Evolutionary conservation across 2,113 vertebrate species (phyloP), one percentile per base, ranked within the genome.

Genomic region (Oryzias melastigma): DNA sequence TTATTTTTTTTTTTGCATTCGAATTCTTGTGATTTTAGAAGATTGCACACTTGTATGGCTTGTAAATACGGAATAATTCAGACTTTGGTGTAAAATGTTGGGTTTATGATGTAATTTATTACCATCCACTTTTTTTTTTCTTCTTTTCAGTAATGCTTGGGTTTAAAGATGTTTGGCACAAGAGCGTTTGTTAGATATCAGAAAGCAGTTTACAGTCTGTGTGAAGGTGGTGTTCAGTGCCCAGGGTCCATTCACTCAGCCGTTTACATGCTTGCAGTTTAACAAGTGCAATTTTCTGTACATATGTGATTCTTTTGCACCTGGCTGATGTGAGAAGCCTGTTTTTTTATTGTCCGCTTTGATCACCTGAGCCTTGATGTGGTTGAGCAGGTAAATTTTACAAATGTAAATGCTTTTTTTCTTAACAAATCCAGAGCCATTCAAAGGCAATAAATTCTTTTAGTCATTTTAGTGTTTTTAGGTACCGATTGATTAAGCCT

Each of bases 221-320:
- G 59, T 22, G 48, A 40, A 7, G 58, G 52, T 54, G 52, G 47
- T 57, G 35, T 16, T 35, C 60, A 56, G 62, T 46, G 53, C 65
- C 15, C 77, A 15, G 15, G 15, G 55, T 66, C 50, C 45, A 44
- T 61, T 73, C 65, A 10, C 62, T 60, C 59, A 45, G 52, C 62
- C 18, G 72, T 65, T 65, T 56, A 45, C 41, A 42, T 62, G 55
- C 48, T 66, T 63, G 72, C 76, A 80, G 82, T 73, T 86, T 67
- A 83, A 82, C 58, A 87, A 88, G 87, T 88, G 87, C 87, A 87
- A 85, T 88, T 87, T 68, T 62, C 57, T 87, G 81, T 85, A 87
- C 52, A 84, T 82, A 81, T 44, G 18, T 71, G 62, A 71, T 16
- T 63, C 18, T 73, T 72, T 73, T 73, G 78, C 73, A 75, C 58